Evolutionary conservation across 2,113 vertebrate genomes (phyloP).

Genomic region (Ailurus styani): DNA sequence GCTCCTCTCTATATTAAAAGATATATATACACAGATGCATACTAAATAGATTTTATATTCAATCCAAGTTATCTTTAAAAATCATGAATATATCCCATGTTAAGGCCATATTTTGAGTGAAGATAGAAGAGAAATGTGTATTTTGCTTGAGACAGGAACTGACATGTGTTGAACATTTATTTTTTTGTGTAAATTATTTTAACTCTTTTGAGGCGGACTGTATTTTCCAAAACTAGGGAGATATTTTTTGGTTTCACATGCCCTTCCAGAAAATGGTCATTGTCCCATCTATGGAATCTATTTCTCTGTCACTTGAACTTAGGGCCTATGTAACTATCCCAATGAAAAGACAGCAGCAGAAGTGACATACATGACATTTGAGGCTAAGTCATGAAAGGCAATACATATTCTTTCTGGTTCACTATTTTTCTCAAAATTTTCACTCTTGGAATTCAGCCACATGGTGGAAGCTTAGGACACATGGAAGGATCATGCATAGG

Average conservation of each 20-base stretch:
- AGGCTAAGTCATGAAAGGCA: background rate
- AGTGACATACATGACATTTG: background rate
- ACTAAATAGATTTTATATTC: background rate
- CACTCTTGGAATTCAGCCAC: background rate
- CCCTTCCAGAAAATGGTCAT: background rate
- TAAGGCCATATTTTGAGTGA: background rate
- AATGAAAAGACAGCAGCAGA: background rate
- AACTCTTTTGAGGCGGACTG: background rate
- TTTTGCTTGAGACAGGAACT: background rate
- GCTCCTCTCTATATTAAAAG: background rate
- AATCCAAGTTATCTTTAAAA: background rate
- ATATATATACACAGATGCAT: background rate
- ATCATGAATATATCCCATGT: background rate
- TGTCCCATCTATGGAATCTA: background rate
- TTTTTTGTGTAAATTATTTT: conserved; percentile 28
- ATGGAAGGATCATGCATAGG: background rate
- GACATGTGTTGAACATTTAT: background rate
- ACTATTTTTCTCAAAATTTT: background rate
- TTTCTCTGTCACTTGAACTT: background rate
- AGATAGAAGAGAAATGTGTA: background rate
- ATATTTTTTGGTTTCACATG: background rate
- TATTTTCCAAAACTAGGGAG: background rate
- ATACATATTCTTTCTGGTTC: background rate
- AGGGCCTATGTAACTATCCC: background rate
- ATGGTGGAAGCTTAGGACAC: background rate